Evolutionary conservation across 2,888 invertebrate species (phyloP).

Genomic region (Sympetrum striolatum): DNA sequence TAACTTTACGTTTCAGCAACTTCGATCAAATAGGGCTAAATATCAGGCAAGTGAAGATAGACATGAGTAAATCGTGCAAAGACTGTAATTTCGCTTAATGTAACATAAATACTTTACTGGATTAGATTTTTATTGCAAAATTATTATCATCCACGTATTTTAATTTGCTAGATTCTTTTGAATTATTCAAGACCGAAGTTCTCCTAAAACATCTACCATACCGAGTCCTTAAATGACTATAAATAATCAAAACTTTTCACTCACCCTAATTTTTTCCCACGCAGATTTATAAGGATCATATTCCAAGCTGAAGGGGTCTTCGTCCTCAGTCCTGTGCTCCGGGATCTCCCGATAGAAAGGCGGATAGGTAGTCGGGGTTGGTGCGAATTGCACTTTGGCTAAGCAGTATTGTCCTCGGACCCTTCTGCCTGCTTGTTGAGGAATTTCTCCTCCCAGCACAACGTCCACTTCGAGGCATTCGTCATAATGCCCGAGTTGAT

Average conservation of each 20-base stretch:
- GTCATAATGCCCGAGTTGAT: constrained; percentile 77
- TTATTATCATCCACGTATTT: too few species aligned
- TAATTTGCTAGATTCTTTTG: too few species aligned
- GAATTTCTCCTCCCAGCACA: constrained; percentile 59
- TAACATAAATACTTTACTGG: too few species aligned
- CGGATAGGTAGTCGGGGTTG: constrained; percentile 25
- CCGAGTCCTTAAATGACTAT: too few species aligned
- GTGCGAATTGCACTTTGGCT: constrained; percentile 57
- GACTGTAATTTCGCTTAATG: too few species aligned
- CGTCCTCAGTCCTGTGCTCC: constrained; percentile 1
- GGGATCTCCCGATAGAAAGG: not conserved
- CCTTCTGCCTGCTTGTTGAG: constrained; percentile 54
- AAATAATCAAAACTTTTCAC: constrained; percentile 47
- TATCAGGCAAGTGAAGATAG: too few species aligned
- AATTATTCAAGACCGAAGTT: too few species aligned
- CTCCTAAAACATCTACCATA: too few species aligned
- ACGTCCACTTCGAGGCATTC: constrained; percentile 64
- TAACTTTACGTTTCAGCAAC: too few species aligned
- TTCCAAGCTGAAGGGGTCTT: constrained; percentile 48
- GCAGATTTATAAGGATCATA: constrained; percentile 61
- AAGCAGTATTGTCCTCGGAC: constrained; percentile 62
- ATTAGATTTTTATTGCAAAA: too few species aligned
- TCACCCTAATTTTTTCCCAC: constrained; percentile 62
- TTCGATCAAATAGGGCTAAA: too few species aligned
- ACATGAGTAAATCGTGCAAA: too few species aligned